Percentiles rank a stretch among this genome's conserved stretches.
phyloP scores from a whole-genome alignment of 2,797 vertebrate genomes.

The Semotilus atromaculatus region DNA sequence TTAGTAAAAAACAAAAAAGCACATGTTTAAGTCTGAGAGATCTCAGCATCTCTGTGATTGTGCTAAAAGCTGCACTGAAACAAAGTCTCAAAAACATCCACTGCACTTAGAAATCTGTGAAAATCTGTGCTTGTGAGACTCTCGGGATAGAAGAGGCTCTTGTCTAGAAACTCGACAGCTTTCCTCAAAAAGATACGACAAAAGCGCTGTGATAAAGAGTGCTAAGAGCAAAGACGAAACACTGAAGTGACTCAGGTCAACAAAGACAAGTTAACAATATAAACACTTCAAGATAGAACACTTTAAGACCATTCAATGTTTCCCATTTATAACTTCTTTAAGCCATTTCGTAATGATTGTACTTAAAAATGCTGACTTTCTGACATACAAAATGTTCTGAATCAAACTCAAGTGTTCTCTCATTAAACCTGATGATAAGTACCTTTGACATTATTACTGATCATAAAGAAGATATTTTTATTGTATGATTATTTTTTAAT shows the following conservation, averaged over 20 bases:
- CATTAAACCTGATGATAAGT: background rate
- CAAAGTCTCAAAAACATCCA: background rate
- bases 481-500: background rate
- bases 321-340: background rate
- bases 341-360: background rate
- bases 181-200: background rate
- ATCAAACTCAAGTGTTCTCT: background rate
- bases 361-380: background rate
- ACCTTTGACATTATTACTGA: background rate
- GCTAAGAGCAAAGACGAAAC: background rate
- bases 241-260: background rate
- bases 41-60: background rate
- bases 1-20: background rate
- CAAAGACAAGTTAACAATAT: background rate
- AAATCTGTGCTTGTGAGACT: conserved; percentile 10
- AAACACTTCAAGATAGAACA: background rate
- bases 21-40: background rate
- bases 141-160: background rate
- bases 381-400: background rate
- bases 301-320: background rate
- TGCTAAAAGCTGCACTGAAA: conserved; percentile 13
- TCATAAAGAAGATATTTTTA: background rate
- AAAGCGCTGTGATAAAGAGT: background rate
- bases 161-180: background rate
- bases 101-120: conserved; percentile 15